Evolutionary conservation across 2,797 vertebrate genomes (phyloP).

Genomic region (Neolamprologus multifasciatus): DNA sequence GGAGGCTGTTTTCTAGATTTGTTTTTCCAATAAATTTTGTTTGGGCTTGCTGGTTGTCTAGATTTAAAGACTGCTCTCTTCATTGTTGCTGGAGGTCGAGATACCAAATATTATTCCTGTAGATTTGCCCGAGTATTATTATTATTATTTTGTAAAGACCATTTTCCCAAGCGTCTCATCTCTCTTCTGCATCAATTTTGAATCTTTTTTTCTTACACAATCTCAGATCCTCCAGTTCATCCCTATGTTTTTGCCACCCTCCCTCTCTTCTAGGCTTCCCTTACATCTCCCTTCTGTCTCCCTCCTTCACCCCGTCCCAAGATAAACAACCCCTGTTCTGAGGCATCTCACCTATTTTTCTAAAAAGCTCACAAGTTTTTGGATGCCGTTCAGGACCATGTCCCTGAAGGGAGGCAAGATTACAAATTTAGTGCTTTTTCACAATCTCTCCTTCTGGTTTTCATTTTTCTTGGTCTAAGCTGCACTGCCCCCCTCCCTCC

Average conservation of each 20-base stretch:
- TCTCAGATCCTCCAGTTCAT: conserved; percentile 20
- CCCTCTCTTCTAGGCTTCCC: conserved; percentile 41
- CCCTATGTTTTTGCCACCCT: not conserved
- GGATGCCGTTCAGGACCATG: conserved; percentile 55
- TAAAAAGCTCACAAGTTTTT: conserved; percentile 56
- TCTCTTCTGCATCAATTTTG: not conserved
- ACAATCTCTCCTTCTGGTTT: conserved; percentile 45
- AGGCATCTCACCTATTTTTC: conserved; percentile 72
- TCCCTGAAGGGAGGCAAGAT: conserved; percentile 68
- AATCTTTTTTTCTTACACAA: conserved; percentile 9
- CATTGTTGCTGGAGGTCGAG: not conserved
- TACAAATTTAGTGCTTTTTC: conserved; percentile 67
- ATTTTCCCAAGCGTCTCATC: conserved; percentile 36
- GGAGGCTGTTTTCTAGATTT: not conserved
- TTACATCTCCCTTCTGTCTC: conserved; percentile 27
- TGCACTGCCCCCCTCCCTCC: not conserved
- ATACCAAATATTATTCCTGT: conserved; percentile 12
- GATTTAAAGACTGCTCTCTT: not conserved
- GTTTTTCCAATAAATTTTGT: not conserved
- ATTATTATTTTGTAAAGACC: not conserved
- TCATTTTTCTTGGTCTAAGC: conserved; percentile 29
- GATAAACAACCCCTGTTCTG: conserved; percentile 65
- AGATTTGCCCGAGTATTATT: not conserved
- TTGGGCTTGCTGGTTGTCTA: not conserved
- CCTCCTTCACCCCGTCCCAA: conserved; percentile 47